These are phyloP conservation scores for Autographa gamma DNA, from an alignment of 2,888 invertebrate species.

Conservation along the genomic window DNA sequence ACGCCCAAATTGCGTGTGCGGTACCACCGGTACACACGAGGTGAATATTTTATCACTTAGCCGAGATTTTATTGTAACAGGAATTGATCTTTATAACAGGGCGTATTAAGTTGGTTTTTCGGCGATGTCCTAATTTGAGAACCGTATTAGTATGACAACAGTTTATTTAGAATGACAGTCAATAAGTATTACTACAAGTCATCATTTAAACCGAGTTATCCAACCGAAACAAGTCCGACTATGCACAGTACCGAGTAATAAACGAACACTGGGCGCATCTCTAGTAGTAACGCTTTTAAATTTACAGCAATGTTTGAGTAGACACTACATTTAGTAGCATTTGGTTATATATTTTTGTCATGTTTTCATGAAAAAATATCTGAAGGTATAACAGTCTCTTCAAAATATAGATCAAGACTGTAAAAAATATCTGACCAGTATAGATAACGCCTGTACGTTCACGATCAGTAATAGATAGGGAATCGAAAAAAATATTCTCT, in stretches of 20 bases:
- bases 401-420: neutral
- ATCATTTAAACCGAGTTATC: too few species aligned
- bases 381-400: too few species aligned
- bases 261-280: too few species aligned
- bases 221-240: too few species aligned
- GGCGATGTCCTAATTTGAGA: neutral
- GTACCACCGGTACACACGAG: neutral
- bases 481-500: neutral
- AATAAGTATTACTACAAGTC: too few species aligned
- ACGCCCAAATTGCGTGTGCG: neutral
- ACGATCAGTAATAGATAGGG: neutral
- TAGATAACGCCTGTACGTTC: neutral
- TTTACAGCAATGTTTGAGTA: too few species aligned
- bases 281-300: too few species aligned
- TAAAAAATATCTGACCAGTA: neutral
- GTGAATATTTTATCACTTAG: conserved; percentile 2
- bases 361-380: too few species aligned
- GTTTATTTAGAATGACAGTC: neutral
- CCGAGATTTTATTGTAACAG: neutral
- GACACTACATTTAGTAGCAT: too few species aligned
- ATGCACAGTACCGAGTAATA: too few species aligned
- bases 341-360: too few species aligned
- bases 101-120: neutral
- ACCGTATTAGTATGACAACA: neutral
- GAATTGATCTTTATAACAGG: neutral